Evolutionary conservation across 2,797 vertebrate species (phyloP).

Genomic region (Coregonus sp.): DNA sequence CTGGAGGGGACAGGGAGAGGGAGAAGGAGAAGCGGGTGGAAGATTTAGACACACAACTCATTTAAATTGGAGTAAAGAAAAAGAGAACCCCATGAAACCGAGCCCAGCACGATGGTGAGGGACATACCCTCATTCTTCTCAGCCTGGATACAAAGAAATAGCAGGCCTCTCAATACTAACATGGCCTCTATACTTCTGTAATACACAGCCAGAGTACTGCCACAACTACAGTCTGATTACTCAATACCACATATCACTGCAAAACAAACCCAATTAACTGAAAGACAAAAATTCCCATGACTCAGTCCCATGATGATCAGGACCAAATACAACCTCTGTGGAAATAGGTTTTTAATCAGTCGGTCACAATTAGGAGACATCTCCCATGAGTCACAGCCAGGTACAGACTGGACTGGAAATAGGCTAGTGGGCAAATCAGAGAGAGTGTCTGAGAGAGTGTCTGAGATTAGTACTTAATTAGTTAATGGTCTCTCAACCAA

Average conservation of each 20-base stretch:
- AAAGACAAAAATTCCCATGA: not conserved
- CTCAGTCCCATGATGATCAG: not conserved
- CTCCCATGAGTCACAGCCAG: not conserved
- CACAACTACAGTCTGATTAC: not conserved
- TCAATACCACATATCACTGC: not conserved
- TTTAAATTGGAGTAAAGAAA: not conserved
- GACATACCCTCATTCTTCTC: not conserved
- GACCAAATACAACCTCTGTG: not conserved
- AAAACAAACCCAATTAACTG: not conserved
- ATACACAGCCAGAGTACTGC: not conserved
- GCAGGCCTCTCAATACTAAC: not conserved
- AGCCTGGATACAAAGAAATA: not conserved
- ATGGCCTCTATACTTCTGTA: not conserved
- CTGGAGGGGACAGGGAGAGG: not conserved
- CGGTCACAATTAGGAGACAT: not conserved
- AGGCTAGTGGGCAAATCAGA: not conserved
- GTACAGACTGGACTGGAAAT: not conserved
- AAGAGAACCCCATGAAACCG: not conserved
- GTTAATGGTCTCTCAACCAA: constrained; percentile 1
- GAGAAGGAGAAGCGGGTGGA: not conserved
- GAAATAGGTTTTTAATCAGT: not conserved
- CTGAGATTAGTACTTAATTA: not conserved
- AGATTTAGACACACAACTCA: constrained; percentile 6
- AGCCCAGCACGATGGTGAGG: constrained; percentile 2
- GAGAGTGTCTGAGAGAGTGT: not conserved